Evolutionary conservation across 2,797 vertebrate genomes (phyloP).

Genomic region (Betta splendens): DNA sequence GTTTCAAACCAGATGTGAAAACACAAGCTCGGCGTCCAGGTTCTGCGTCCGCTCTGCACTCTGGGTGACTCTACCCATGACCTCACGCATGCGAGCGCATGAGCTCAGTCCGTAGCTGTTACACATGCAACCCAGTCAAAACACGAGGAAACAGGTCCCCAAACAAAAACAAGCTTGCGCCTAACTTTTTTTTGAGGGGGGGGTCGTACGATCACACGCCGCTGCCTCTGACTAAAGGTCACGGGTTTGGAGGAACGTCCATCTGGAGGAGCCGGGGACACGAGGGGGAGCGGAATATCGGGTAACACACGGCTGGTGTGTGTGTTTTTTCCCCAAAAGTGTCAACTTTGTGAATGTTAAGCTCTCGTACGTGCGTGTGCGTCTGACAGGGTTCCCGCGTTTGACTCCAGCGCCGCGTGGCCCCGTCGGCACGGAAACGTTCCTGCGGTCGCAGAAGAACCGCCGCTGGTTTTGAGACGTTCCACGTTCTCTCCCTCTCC

Average conservation of each 20-base stretch:
- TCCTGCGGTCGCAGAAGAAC: conserved; percentile 26
- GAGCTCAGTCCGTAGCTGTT: conserved; percentile 56
- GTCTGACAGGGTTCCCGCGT: conserved; percentile 51
- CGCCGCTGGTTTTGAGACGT: conserved; percentile 30
- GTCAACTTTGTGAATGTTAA: conserved; percentile 70
- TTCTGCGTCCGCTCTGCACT: neutral
- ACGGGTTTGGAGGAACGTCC: conserved; percentile 59
- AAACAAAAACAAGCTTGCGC: conserved; percentile 70
- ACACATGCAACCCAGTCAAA: conserved; percentile 65
- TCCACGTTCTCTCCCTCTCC: conserved; percentile 22
- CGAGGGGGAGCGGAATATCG: conserved; percentile 75
- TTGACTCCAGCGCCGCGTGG: too few relatives aligned
- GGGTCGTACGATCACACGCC: conserved; percentile 62
- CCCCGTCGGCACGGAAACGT: too few relatives aligned
- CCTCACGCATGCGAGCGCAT: conserved; percentile 57
- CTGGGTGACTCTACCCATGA: conserved; percentile 40
- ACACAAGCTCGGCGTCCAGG: neutral
- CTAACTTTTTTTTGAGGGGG: conserved; percentile 48
- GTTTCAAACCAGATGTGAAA: conserved; percentile 5
- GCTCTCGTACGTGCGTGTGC: conserved; percentile 47
- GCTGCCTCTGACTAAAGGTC: conserved; percentile 60
- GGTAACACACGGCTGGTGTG: conserved; percentile 68
- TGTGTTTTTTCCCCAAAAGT: conserved; percentile 63
- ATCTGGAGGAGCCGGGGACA: conserved; percentile 76
- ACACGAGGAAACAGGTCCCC: conserved; percentile 65